Evolutionary conservation across 2,113 vertebrate species (phyloP), one percentile per base, ranked within the genome.

Genomic region (Meles meles): DNA sequence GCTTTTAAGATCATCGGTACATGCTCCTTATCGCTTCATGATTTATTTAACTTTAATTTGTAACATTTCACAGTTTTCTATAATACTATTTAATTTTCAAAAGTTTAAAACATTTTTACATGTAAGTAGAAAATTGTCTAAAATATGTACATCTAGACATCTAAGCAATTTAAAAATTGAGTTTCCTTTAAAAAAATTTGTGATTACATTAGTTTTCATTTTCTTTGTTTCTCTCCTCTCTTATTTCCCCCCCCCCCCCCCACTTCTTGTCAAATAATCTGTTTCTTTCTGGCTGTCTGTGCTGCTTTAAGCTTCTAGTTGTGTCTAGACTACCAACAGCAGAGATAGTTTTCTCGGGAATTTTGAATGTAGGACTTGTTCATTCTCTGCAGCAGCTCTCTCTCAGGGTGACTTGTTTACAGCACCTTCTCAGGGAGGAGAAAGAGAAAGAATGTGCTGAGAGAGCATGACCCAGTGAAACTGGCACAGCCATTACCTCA

Each of bases 371-470:
- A 85, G 95, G 39, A 96, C 72, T 59, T 94, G n/a, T 96, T 97
- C 87, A 29, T 97, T 98, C 98, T 93, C 81, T 72, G 2, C 88
- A 86, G 91, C 88, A 72, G 9, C 47, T 96, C 93, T 96, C 0
- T 2, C 80, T 97, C 63, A 49, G 88, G 83, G 92, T 98, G 97
- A 92, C 0, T 44, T 97, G 94, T 97, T 98, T 91, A 34, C 93
- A 90, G 97, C 90, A 95, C 97, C 97, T 97, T 98, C 80, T 95
- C 92, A 95, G 96, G 87, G 93, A 98, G 94, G 86, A 90, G 90
- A 90, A 67, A 31, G 8, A 81, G 88, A 65, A 96, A 79, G 93
- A 98, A 98, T 98, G 90, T 97, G 98, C 97, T 98, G 98, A 98
- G 96, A 92, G 96, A 79, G 96, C 97, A 72, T 55, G 88, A 84